Base-by-base conservation (phyloP, 1,140 invertebrate genomes). In the Watersipora subatra region DNA sequence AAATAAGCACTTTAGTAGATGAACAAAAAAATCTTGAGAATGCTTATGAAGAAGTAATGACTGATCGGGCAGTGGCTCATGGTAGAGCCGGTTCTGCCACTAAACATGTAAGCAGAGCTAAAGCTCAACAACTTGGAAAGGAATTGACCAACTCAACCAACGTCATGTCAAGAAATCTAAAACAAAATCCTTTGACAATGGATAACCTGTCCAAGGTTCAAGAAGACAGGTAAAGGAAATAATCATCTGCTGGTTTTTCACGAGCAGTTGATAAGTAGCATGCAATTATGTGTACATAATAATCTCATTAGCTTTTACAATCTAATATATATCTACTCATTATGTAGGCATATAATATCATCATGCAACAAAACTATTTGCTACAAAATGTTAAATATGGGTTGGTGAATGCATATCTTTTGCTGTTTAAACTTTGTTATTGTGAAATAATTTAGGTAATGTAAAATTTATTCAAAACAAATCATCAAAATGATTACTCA, bases 151-250 rank as follows among this genome's bases (percentile, higher is more conserved):
- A 77, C 65, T 75, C 72, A 28, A 76, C 75, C 17, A 71, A 76
- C 62, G 71, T 75, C 1, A 77, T 78, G 70, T 72, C 72, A 1
- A 69, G 77, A 2, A 75, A 71, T 62, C 61, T 80, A 12, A 69
- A 75, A 28, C 78, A 80, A 67, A 79, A 75, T 66, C 78, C 78
- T 3, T 66, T 80, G 0, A 75, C 77, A 19, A 62, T 70, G 15
- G 77, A 79, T 65, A 80, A 79, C 58, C 70, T 76, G 28, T 27
- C 69, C 15, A 80, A 80, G 66, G 73, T 79, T 56, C 77, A 80
- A 62, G 72, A 74, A 19, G 78, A 80, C 64, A 73, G 78, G 78
- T 78, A 12, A 67, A 2, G 2, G 20, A 17, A 22, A 17, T 22
- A 22, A 55, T 17, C 17, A 55, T 17, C 46, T 17, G 46, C 46